Conservation (phyloP, 2,888 invertebrate genomes). For the Orthosia cruda region DNA sequence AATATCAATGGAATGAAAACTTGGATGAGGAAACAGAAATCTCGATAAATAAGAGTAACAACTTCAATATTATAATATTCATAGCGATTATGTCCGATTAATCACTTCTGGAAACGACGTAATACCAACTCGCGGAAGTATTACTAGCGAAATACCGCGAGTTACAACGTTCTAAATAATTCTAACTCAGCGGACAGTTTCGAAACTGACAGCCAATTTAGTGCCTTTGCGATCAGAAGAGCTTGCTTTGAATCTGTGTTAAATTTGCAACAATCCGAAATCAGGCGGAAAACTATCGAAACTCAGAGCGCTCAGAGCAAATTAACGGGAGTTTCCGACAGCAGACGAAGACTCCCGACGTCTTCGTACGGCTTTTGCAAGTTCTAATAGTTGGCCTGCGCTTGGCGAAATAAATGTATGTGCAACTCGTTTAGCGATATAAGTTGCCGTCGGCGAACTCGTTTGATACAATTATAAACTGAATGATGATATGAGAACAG, state of each 20-base stretch:
- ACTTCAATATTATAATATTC: constrained; percentile 14
- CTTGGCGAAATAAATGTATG: constrained; percentile 63
- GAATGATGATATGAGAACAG: constrained; percentile 19
- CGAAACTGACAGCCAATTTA: constrained; percentile 79
- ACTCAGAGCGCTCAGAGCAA: constrained; percentile 78
- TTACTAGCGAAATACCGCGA: constrained; percentile 42
- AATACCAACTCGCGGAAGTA: constrained; percentile 44
- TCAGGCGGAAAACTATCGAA: constrained; percentile 87
- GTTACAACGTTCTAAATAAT: constrained; percentile 66
- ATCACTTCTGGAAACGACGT: constrained; percentile 35
- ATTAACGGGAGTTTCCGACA: constrained; percentile 83
- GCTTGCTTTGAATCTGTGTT: constrained; percentile 83
- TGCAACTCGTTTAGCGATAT: constrained; percentile 54
- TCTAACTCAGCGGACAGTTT: constrained; percentile 71
- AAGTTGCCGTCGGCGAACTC: constrained; percentile 33
- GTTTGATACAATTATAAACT: constrained; percentile 55
- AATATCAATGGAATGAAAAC: not conserved
- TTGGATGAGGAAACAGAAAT: not conserved
- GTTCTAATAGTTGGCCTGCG: constrained; percentile 71
- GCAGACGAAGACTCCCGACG: constrained; percentile 75
- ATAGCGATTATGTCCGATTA: constrained; percentile 20
- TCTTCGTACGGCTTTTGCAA: constrained; percentile 71
- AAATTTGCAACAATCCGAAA: constrained; percentile 87
- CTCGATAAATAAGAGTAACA: not conserved
- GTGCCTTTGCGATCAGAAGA: constrained; percentile 82